These are phyloP conservation scores for Bos indicus DNA, from an alignment of 2,113 vertebrate species.

Conservation along the genomic window DNA sequence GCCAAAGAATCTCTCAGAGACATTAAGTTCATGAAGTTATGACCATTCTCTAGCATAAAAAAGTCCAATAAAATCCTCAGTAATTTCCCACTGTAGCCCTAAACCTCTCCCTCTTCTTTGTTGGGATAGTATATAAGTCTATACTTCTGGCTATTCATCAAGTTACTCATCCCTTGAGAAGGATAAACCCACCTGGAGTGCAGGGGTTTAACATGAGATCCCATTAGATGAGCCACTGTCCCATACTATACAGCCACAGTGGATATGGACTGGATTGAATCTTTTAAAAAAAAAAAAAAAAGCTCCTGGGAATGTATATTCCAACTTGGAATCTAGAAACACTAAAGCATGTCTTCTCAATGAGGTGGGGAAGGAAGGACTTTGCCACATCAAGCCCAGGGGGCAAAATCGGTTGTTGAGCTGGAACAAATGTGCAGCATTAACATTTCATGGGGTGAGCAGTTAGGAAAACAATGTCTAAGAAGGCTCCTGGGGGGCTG, in stretches of 20 bases:
- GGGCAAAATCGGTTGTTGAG: neutral
- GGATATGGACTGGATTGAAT: neutral
- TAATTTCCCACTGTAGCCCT: neutral
- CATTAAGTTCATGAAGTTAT: neutral
- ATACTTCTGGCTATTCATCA: neutral
- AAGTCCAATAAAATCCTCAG: neutral
- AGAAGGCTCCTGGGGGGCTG: neutral
- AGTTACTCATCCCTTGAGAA: neutral
- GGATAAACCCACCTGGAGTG: neutral
- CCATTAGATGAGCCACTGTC: no score
- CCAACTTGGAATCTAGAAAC: neutral
- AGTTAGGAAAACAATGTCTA: neutral
- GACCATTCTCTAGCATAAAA: neutral
- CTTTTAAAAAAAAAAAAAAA: neutral
- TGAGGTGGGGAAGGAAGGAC: neutral
- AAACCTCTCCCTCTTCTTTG: neutral
- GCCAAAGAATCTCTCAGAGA: neutral
- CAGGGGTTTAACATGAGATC: neutral
- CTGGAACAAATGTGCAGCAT: neutral
- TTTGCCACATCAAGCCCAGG: neutral
- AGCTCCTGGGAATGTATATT: neutral
- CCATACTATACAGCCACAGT: accelerated
- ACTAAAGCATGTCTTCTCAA: neutral
- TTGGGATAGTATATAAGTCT: neutral
- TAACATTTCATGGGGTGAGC: neutral